Percentiles rank a stretch among this genome's conserved stretches.
Evolutionary conservation across 2,888 invertebrate species (phyloP).

Genomic region (Priocnemis perturbator): DNA sequence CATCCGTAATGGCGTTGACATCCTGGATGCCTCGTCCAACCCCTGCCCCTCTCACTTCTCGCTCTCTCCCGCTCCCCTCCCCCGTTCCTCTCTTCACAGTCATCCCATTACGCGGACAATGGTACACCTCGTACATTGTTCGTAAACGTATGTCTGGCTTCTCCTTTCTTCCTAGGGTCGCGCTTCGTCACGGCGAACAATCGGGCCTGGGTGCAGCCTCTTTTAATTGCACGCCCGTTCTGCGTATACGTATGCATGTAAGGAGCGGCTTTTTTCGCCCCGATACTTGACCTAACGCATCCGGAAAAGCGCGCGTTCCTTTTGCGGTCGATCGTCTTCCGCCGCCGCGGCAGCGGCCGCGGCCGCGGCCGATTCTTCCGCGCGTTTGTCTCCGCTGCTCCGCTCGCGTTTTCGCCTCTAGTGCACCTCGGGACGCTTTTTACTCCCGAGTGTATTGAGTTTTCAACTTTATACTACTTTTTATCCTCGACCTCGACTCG

Average conservation of each 20-base stretch:
- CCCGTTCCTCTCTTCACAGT: not conserved
- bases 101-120: slow-evolving; percentile 58
- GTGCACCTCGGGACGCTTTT: too few relatives aligned
- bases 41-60: not conserved
- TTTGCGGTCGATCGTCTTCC: too few relatives aligned
- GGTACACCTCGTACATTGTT: slow-evolving; percentile 53
- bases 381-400: too few relatives aligned
- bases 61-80: slow-evolving; percentile 2
- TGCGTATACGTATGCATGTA: slow-evolving; percentile 5
- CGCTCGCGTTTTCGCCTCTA: too few relatives aligned
- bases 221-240: slow-evolving; percentile 54
- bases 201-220: slow-evolving; percentile 61
- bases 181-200: slow-evolving; percentile 45
- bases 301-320: slow-evolving; percentile 2
- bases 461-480: too few relatives aligned
- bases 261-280: slow-evolving; percentile 54
- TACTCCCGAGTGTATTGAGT: too few relatives aligned
- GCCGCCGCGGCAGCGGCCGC: too few relatives aligned
- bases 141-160: slow-evolving; percentile 44
- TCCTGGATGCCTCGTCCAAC: slow-evolving; percentile 46
- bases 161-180: slow-evolving; percentile 27
- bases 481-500: too few relatives aligned
- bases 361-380: slow-evolving; percentile 6
- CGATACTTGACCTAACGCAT: slow-evolving; percentile 43
- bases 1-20: slow-evolving; percentile 62